Base-by-base conservation (phyloP, 2,888 invertebrate species). In the Xylota sylvarum region DNA sequence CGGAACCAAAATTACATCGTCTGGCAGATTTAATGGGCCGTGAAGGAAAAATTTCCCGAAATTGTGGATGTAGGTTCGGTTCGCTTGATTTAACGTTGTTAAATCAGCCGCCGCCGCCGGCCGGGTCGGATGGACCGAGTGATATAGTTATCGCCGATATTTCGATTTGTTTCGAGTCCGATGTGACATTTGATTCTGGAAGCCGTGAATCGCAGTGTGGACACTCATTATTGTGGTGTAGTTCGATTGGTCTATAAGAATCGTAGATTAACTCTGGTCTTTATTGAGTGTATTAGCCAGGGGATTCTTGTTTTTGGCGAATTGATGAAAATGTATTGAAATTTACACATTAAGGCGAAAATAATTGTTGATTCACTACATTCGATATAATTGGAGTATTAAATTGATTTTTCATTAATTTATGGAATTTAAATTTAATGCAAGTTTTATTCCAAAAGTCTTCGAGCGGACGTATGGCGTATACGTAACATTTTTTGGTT, bases 71-170 rank as follows among this genome's bases (percentile, higher is more conserved):
- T 56, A 70, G 65, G 82, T 78, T 83, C 32, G 52, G 67, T 83
- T n/a, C 56, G 78, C 46, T 55, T 83, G 83, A 83, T 83, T 83
- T 73, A 73, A 73, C 72, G 60, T 40, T 67, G 50, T 72, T 55
- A 65, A 73, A 78, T 78, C 67, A 73, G 72, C 73, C 78, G 17
- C 52, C 7, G 67, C n/a, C n/a, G 83, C 48, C 48, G 5, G 35
- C 6, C 35, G 19, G 58, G 12, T 43, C 19, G 19, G 48, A 46
- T 46, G 46, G 5, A 27, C 27, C 35, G 17, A 60, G 1, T 70
- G 56, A 77, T 70, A 77, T 64, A 64, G 82, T 82, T 82, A 77
- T 82, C 70, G 82, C 56, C 62, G 64, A 43, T 64, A 77, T 76
- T 82, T 17, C 69, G 48, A 76, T 82, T 77, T 82, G 69, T 81